These are phyloP conservation scores for Brenthis ino DNA, from an alignment of 2,888 invertebrate species.

Conservation along the genomic window DNA sequence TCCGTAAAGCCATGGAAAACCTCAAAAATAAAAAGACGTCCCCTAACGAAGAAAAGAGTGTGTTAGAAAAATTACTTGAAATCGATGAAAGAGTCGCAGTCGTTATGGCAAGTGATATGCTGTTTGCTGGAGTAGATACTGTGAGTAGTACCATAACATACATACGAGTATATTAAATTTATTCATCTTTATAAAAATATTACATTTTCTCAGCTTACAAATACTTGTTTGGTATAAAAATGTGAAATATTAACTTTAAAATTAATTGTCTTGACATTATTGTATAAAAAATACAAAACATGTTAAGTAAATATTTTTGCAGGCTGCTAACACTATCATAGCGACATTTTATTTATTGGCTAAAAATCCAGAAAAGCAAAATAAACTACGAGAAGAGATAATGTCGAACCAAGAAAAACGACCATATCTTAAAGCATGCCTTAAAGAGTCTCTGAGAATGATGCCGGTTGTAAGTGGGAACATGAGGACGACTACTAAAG, in stretches of 20 bases:
- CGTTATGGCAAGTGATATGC: slow-evolving; percentile 86
- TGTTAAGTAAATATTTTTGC: slow-evolving; percentile 31
- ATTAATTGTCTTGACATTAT: no score
- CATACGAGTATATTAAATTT: not conserved
- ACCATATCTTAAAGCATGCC: slow-evolving; percentile 85
- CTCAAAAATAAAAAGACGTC: slow-evolving; percentile 45
- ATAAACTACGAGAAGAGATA: slow-evolving; percentile 83
- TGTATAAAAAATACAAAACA: no score
- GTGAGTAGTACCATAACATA: slow-evolving; percentile 60
- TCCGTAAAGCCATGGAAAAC: slow-evolving; percentile 39
- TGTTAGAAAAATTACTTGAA: slow-evolving; percentile 83
- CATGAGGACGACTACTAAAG: slow-evolving; percentile 75
- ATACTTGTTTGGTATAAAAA: no score
- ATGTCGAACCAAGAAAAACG: slow-evolving; percentile 56
- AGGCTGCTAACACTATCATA: slow-evolving; percentile 83
- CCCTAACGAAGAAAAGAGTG: slow-evolving; percentile 67
- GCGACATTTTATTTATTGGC: slow-evolving; percentile 84
- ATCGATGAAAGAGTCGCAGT: slow-evolving; percentile 82
- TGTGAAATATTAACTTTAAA: no score
- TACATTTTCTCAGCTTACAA: no score
- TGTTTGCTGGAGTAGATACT: slow-evolving; percentile 86
- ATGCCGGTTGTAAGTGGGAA: slow-evolving; percentile 84
- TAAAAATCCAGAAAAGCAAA: slow-evolving; percentile 84
- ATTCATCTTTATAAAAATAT: not conserved
- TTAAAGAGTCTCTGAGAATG: slow-evolving; percentile 86